These are phyloP conservation scores for Leucoma salicis DNA, from an alignment of 2,888 invertebrate genomes.

Conservation along the genomic window DNA sequence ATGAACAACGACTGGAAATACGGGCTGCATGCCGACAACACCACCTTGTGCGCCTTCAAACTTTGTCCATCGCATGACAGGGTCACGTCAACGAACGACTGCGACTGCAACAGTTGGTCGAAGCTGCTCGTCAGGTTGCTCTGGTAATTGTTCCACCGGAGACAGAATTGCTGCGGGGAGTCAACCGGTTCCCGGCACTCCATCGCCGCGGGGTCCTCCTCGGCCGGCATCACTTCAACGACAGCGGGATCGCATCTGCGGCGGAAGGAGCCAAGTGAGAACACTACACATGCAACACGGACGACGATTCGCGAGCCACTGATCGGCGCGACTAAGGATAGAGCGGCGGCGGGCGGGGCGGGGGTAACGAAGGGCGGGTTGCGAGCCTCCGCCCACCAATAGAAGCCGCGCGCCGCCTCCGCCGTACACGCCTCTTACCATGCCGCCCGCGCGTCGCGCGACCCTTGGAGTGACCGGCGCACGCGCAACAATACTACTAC, in stretches of 20 bases:
- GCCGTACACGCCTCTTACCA: slow-evolving; percentile 31
- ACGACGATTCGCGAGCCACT: slow-evolving; percentile 70
- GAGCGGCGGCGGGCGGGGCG: slow-evolving; percentile 47
- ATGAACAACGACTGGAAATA: slow-evolving; percentile 95
- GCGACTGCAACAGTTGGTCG: slow-evolving; percentile 93
- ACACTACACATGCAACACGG: slow-evolving; percentile 54
- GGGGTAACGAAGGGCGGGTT: slow-evolving; percentile 45
- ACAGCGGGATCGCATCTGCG: slow-evolving; percentile 70
- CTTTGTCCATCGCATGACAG: slow-evolving; percentile 95
- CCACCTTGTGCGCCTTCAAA: slow-evolving; percentile 96
- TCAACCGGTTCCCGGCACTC: slow-evolving; percentile 68
- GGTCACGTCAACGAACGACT: slow-evolving; percentile 95
- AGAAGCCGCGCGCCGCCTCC: slow-evolving; percentile 33
- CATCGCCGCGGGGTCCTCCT: slow-evolving; percentile 74
- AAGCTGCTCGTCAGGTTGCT: slow-evolving; percentile 93
- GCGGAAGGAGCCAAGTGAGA: slow-evolving; percentile 52
- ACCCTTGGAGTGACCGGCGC: slow-evolving; percentile 23
- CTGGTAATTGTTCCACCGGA: slow-evolving; percentile 97
- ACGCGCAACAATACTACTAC: slow-evolving; percentile 24
- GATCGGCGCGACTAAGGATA: slow-evolving; percentile 44
- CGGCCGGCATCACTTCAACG: slow-evolving; percentile 72
- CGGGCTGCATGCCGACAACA: slow-evolving; percentile 95
- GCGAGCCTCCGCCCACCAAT: slow-evolving; percentile 48
- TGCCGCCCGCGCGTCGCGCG: slow-evolving; percentile 19
- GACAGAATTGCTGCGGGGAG: slow-evolving; percentile 94